Base-by-base conservation (phyloP, 2,797 vertebrate species). In the Spizella passerina region DNA sequence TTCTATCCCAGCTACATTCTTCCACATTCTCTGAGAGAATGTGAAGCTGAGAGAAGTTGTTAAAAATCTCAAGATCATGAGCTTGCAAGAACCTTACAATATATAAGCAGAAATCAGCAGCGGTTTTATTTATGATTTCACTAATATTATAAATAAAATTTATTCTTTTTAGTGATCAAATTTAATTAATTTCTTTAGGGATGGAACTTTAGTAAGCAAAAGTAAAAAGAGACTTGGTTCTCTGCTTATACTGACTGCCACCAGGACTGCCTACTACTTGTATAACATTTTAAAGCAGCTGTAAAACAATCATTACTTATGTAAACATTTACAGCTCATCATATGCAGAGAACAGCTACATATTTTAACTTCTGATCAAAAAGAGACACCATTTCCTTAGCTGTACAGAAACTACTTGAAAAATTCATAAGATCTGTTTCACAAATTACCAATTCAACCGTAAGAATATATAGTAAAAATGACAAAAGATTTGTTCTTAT, bases 401-500 rank as follows among this genome's bases (percentile, higher is more conserved):
- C 95, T 87, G 69, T 85, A 90, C 98, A 98, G 97, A 98, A 98
- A 98, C 98, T 97, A 94, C 97, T 93, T 99, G 97, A 99, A 99
- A 99, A 98, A 99, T 99, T 99, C 93, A 98, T 99, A 99, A 99
- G 98, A 99, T 99, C 99, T 97, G 98, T 99, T 99, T 99, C 98
- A 99, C 98, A 98, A 98, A 98, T 99, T 98, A 98, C 97, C 98
- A 98, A 98, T 98, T 98, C 98, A 98, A 97, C 98, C 97, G 90
- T 97, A 98, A 93, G 94, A 97, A 91, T 94, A 97, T 97, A 98
- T 97, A 98, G 98, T 98, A 98, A 97, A 98, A 98, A 98, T 95
- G 98, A 99, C 98, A 99, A 99, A 98, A 99, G 99, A 99, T 99
- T 99, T 99, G 98, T 99, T 99, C 98, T 99, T 99, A 98, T 95